Percentiles rank a stretch among this genome's conserved stretches.
Conservation (phyloP, 2,888 invertebrate species). For the Standfussiana lucernea region DNA sequence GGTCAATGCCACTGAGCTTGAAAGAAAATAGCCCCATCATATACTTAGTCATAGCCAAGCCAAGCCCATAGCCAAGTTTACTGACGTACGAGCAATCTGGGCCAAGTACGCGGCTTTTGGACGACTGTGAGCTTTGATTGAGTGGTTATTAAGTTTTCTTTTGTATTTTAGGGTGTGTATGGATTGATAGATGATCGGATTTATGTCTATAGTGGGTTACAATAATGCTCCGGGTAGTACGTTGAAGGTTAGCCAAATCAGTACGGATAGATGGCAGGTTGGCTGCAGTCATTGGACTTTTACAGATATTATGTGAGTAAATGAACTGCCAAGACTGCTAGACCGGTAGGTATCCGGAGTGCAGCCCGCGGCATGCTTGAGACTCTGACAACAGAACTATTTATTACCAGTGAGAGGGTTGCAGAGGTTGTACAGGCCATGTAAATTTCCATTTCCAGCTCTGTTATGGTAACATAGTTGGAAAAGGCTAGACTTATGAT, state of each 20-base stretch:
- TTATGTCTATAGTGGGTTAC: not conserved
- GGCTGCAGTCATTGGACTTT: too few relatives aligned
- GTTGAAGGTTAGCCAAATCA: not conserved
- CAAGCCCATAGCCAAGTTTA: constrained; percentile 38
- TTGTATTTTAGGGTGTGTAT: not conserved
- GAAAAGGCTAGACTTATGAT: too few relatives aligned
- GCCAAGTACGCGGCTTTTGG: constrained; percentile 31
- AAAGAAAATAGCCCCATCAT: constrained; percentile 57
- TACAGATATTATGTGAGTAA: too few relatives aligned
- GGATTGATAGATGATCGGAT: not conserved
- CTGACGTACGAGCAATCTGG: constrained; percentile 25
- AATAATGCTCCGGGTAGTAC: not conserved
- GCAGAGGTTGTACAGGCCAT: too few relatives aligned
- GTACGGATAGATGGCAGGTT: too few relatives aligned
- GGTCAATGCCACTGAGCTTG: constrained; percentile 53
- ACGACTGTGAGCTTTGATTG: constrained; percentile 10
- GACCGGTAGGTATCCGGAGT: too few relatives aligned
- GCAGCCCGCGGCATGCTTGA: too few relatives aligned
- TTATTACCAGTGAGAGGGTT: too few relatives aligned
- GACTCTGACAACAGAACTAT: too few relatives aligned
- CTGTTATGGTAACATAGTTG: too few relatives aligned
- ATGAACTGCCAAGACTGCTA: too few relatives aligned
- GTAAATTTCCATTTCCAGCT: too few relatives aligned
- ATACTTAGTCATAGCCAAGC: constrained; percentile 39
- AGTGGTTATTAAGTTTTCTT: constrained; percentile 12